phyloP scores from a whole-genome alignment of 1,140 invertebrate genomes.

The Ceratosolen solmsi region DNA sequence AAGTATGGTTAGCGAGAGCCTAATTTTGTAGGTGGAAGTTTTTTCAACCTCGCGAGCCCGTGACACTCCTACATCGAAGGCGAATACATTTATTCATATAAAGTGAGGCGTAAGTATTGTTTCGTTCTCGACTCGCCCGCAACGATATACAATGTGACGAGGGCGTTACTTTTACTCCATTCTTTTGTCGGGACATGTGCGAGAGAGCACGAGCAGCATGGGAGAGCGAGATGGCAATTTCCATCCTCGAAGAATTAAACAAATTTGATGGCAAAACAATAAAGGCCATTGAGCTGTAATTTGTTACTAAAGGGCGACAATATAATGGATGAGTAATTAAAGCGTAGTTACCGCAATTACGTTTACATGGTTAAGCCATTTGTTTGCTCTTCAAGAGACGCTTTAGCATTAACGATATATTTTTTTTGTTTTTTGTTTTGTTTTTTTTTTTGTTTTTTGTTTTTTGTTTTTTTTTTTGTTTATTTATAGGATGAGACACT shows the following conservation, averaged over 20 bases:
- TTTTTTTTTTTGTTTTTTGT: no score
- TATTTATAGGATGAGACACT: no score
- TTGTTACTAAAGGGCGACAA: background rate
- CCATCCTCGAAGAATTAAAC: conserved; percentile 20
- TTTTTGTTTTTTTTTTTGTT: no score
- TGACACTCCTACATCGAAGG: conserved; percentile 61
- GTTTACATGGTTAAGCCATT: background rate
- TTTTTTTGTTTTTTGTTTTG: no score
- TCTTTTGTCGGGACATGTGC: conserved; percentile 58
- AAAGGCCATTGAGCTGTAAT: conserved; percentile 16
- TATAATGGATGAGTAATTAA: background rate
- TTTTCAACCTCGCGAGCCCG: conserved; percentile 46
- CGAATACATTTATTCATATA: conserved; percentile 67
- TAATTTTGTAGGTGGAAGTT: conserved; percentile 56
- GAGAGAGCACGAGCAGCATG: background rate
- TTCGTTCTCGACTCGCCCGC: conserved; percentile 57
- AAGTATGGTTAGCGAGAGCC: background rate
- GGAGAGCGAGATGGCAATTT: conserved; percentile 31
- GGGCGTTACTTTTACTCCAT: conserved; percentile 58
- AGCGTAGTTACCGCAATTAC: background rate
- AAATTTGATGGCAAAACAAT: conserved; percentile 46
- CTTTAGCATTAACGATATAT: no score
- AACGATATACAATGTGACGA: conserved; percentile 62
- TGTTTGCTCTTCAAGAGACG: no score
- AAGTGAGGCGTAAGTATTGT: conserved; percentile 64